phyloP scores from a whole-genome alignment of 2,797 vertebrate species.

The Macrochelys suwanniensis region DNA sequence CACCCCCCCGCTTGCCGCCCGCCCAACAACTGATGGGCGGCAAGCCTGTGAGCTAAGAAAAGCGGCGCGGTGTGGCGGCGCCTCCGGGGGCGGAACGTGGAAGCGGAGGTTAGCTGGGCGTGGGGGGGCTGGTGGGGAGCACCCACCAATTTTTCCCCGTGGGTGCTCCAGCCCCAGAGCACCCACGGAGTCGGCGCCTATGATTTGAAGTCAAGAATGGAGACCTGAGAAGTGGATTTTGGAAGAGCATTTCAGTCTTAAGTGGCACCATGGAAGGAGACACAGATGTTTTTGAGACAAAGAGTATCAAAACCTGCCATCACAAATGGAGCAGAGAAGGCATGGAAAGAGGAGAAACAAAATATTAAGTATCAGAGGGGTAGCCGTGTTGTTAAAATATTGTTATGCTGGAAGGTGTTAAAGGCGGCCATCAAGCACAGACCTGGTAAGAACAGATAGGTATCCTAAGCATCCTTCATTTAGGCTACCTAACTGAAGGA shows the following conservation, averaged over 20 bases:
- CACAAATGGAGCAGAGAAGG: not conserved
- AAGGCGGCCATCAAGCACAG: not conserved
- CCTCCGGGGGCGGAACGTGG: too few species aligned
- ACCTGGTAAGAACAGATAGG: not conserved
- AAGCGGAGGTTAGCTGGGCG: too few species aligned
- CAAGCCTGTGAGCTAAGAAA: too few species aligned
- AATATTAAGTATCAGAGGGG: not conserved
- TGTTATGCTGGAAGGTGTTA: not conserved
- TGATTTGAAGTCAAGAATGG: not conserved
- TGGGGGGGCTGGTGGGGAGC: too few species aligned
- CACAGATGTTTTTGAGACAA: not conserved
- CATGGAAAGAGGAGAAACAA: not conserved
- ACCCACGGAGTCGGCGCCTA: too few species aligned
- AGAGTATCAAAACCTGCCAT: not conserved
- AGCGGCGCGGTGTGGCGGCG: too few species aligned
- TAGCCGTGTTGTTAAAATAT: too few species aligned
- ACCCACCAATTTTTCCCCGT: too few species aligned
- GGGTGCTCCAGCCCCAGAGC: too few species aligned
- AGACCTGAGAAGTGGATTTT: not conserved
- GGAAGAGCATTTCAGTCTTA: not conserved
- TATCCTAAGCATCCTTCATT: not conserved
- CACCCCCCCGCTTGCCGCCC: too few species aligned
- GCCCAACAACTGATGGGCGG: too few species aligned
- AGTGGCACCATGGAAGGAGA: not conserved
- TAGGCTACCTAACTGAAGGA: accelerated